Conservation (phyloP, 2,113 vertebrate species). For the Festucalex cinctus region DNA sequence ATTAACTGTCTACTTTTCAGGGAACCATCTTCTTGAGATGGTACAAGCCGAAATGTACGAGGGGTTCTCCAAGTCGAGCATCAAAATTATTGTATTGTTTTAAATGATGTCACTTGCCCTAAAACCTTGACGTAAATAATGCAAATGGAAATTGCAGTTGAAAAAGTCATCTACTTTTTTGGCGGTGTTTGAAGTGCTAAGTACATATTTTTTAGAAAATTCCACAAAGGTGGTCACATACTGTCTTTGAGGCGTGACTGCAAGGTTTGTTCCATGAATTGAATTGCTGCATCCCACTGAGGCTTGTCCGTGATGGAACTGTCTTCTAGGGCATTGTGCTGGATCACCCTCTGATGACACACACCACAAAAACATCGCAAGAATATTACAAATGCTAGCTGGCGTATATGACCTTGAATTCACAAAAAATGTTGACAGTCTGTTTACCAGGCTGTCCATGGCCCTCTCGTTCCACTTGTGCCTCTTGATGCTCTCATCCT, state of each 20-base stretch:
- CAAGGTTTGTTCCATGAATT: constrained; percentile 97
- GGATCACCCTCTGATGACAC: constrained; percentile 86
- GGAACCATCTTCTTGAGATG: too few relatives aligned
- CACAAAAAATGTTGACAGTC: constrained; percentile 14
- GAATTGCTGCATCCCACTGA: constrained; percentile 97
- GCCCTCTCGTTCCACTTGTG: constrained; percentile 97
- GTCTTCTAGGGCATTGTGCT: constrained; percentile 97
- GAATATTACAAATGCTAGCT: neutral
- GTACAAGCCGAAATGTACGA: too few relatives aligned
- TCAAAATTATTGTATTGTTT: too few relatives aligned
- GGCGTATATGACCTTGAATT: neutral
- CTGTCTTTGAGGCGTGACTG: constrained; percentile 92
- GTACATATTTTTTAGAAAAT: too few relatives aligned
- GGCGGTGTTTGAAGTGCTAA: too few relatives aligned
- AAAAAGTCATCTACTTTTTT: too few relatives aligned
- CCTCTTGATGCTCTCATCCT: constrained; percentile 94
- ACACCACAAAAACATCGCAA: constrained; percentile 15
- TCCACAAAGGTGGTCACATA: constrained; percentile 60
- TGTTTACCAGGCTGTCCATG: constrained; percentile 91
- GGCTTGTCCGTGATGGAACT: constrained; percentile 96
- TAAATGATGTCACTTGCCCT: too few relatives aligned
- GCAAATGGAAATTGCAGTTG: too few relatives aligned
- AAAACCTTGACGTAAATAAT: too few relatives aligned
- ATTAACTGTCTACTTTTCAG: too few relatives aligned
- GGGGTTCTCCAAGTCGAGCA: too few relatives aligned